phyloP scores from a whole-genome alignment of 2,797 vertebrate species.

The Heterohyrax brucei region DNA sequence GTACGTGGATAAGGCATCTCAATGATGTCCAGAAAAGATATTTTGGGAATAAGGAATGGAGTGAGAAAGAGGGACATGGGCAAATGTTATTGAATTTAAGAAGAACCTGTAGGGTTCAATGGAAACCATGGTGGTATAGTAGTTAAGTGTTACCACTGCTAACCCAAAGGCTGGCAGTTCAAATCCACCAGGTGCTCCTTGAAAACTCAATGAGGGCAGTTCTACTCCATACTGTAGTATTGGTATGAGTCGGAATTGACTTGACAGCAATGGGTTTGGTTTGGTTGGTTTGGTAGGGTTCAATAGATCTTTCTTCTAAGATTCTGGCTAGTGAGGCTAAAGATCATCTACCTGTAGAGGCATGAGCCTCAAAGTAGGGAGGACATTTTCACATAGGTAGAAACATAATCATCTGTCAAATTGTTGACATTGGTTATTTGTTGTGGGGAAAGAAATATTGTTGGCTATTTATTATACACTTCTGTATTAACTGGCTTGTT shows the following conservation, averaged over 20 bases:
- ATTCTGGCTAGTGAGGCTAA: neutral
- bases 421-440: neutral
- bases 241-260: too few relatives aligned
- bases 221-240: too few relatives aligned
- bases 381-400: neutral
- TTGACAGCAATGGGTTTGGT: too few relatives aligned
- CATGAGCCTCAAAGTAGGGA: neutral
- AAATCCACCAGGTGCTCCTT: too few relatives aligned
- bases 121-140: too few relatives aligned
- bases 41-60: neutral
- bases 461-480: constrained; percentile 5
- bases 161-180: too few relatives aligned
- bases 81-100: neutral
- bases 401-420: neutral
- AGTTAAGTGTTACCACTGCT: too few relatives aligned
- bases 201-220: too few relatives aligned
- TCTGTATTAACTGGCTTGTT: neutral
- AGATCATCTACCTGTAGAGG: neutral
- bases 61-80: neutral
- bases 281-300: neutral
- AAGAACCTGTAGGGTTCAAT: neutral
- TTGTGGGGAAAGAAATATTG: neutral
- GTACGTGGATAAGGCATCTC: neutral
- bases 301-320: neutral
- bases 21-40: neutral